Base-by-base conservation (phyloP, 1,140 invertebrate genomes). In the Drosophila novamexicana region DNA sequence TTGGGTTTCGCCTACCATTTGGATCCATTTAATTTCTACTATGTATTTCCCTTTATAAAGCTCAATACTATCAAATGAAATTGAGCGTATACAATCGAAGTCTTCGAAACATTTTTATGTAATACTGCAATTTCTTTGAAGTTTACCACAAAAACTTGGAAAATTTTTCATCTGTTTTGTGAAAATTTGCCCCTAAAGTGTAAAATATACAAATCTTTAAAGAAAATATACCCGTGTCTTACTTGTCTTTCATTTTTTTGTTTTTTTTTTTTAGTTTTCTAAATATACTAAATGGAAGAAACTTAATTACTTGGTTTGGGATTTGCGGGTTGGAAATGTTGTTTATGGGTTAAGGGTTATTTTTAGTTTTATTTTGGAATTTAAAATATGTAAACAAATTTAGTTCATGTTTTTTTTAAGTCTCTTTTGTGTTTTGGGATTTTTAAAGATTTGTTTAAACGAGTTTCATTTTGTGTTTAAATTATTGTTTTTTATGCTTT, bases 201-300 rank as follows among this genome's bases (percentile, higher is more conserved):
- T 79, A 88, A 88, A 89, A 79, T 85, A 84, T 83, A 89, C 69
- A 75, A 80, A 77, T 71, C 40, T 71, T 66, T 79, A 77, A 88
- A 70, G 63, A 83, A 89, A 83, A 89, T 83, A 74, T 90, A 88
- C 85, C 84, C 84, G 84, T 88, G 79, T 88, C 52, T 63, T 74
- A 79, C 70, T 45, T 47, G 44, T 59, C 32, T 45, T 22, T 34
- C n/a, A 10, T 53, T 37, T 37, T 54, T 14, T 37, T 59, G 50
- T 61, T 76, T 54, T 75, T 52, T 44, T 3, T 40, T 10, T 3
- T 45, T 45, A 16, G 22, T 50, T 16, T 18, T 62, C 45, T 39
- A 64, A 67, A 56, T 75, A 74, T 63, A 29, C 58, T 57, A 67
- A 56, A 70, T 84, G 80, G 80, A 89, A 83, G 84, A 74, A 89